These are phyloP conservation scores for Hipposideros larvatus DNA, from an alignment of 2,797 vertebrate genomes.

Conservation along the genomic window DNA sequence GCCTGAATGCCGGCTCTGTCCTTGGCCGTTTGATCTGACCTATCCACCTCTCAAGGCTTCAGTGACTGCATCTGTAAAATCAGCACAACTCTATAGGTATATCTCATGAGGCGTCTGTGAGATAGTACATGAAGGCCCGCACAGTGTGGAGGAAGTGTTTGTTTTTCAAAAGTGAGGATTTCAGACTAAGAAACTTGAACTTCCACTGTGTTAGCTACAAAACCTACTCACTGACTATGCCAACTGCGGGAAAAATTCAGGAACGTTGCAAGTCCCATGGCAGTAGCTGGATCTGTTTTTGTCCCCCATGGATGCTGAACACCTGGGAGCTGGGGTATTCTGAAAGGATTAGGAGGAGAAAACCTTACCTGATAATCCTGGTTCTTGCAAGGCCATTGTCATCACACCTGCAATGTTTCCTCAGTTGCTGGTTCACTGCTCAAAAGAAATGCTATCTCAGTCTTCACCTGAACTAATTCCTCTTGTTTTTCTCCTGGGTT, in stretches of 20 bases:
- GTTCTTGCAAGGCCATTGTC: background rate
- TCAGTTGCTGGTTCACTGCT: background rate
- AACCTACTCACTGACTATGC: background rate
- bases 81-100: background rate
- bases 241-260: background rate
- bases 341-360: background rate
- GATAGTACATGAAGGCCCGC: background rate
- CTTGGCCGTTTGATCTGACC: background rate
- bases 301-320: background rate
- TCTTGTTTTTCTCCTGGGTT: slow-evolving; percentile 36
- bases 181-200: background rate
- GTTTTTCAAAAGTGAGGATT: background rate
- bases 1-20: background rate
- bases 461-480: slow-evolving; percentile 23
- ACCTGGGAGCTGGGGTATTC: background rate
- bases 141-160: background rate
- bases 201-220: background rate
- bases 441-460: background rate
- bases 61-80: background rate
- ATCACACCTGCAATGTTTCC: background rate
- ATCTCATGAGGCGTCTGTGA: background rate
- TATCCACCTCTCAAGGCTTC: background rate
- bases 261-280: background rate
- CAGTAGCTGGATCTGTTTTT: background rate
- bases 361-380: background rate